Percentiles rank a stretch among this genome's conserved stretches.
Conservation (phyloP, 2,113 vertebrate genomes). For the Leptobrachium leishanense region DNA sequence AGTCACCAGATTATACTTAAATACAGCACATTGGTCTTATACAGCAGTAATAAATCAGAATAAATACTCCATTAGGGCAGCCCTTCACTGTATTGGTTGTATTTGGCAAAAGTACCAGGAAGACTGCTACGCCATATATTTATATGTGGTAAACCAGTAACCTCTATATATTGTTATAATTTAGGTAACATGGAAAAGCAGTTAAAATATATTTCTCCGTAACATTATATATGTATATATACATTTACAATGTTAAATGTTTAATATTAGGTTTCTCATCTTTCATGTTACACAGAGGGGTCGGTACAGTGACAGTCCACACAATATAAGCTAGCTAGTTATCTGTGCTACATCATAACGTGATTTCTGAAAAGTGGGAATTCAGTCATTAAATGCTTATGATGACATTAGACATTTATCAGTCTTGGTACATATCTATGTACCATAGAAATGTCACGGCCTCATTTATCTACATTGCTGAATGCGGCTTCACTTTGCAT, state of each 20-base stretch:
- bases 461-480: no score
- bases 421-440: no score
- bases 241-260: neutral
- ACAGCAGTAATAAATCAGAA: neutral
- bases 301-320: no score
- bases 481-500: no score
- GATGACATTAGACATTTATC: no score
- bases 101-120: constrained; percentile 34
- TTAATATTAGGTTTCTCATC: no score
- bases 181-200: neutral
- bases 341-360: no score
- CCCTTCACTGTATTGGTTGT: constrained; percentile 10
- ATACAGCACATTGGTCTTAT: neutral
- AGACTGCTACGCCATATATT: constrained; percentile 21
- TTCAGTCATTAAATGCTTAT: no score
- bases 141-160: neutral
- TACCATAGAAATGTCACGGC: no score
- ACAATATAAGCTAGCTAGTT: no score
- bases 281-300: no score
- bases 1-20: neutral
- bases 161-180: neutral
- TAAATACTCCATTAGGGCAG: constrained; percentile 1
- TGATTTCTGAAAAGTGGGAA: no score
- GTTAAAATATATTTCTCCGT: constrained; percentile 11
- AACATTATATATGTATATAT: neutral